Evolutionary conservation across 30 jellyfish, hydroid and myxozoan species (phyloP), one percentile per base, ranked within the genome.

Genomic region (Pelagia noctiluca): DNA sequence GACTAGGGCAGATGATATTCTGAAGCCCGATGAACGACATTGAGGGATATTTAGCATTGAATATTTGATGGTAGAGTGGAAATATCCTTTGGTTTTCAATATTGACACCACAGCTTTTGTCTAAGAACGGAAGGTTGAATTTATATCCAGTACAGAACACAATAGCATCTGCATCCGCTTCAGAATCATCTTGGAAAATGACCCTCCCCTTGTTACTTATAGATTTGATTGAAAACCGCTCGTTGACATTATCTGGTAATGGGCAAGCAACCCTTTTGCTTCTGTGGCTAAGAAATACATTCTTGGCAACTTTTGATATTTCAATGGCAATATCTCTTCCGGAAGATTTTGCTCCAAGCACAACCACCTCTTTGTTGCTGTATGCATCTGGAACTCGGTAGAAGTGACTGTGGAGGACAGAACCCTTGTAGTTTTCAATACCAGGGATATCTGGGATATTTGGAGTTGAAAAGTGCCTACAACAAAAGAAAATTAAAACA

Each of bases 281-380:
- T 36, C 49, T 48, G 61, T 91, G 98, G 65, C 98, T 75, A 18
- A 91, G 47, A 35, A 47, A 5, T 26, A 91, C 86, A 21, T 4
- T 49, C 4, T 84, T 66, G 37, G 96, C 94, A 4, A 63, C 78
- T 31, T 85, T 50, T 30, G 96, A 52, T 35, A 91, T 63, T 48
- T 91, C 96, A 28, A 84, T 18, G 21, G 93, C 82, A 53, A 91
- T 91, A 47, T 91, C 98, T 70, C 84, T 85, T 7, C 96, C 98
- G 0, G 98, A 91, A n/a, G 98, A 71, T 32, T 94, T 73, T 26
- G 88, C 94, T 47, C 98, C 98, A 0, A 84, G 83, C 0, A 91
- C 88, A 52, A 85, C 31, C 0, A 85, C 92, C 12, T 78, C 76
- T 78, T 24, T 68, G 37, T 73, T 80, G 35, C 36, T 30, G 67